Percentiles rank a stretch among this genome's conserved stretches.
These are phyloP conservation scores for Apostichopus parvimensis DNA, from an alignment of 35 echinoderm and acorn worm species.

Conservation along the genomic window DNA sequence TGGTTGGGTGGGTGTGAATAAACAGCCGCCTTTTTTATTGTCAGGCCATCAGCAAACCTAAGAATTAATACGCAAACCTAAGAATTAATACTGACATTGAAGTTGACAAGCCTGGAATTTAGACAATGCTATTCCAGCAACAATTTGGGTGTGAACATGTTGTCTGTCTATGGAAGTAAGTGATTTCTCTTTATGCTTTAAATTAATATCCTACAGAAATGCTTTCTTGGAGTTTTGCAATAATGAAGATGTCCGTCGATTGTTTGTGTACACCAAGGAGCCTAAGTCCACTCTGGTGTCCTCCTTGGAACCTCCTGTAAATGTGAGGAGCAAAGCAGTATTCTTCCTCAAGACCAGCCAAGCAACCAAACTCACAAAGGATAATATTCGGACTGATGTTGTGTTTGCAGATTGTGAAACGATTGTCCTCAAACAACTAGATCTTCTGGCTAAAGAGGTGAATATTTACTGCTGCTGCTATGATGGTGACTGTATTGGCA, in stretches of 20 bases:
- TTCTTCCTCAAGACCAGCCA: slow-evolving; percentile 97
- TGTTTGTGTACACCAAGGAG: slow-evolving; percentile 89
- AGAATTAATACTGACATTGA: too few species aligned
- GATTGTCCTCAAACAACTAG: slow-evolving; percentile 74
- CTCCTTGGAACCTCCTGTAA: slow-evolving; percentile 68
- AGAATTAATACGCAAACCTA: too few species aligned
- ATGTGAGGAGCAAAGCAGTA: slow-evolving; percentile 74
- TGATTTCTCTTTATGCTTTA: neutral
- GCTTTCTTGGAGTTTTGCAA: slow-evolving; percentile 98
- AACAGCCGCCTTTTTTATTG: too few species aligned
- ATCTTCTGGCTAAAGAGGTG: slow-evolving; percentile 91
- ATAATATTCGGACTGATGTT: slow-evolving; percentile 94
- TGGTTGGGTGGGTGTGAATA: too few species aligned
- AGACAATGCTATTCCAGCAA: too few species aligned
- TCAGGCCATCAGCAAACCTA: too few species aligned
- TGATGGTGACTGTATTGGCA: neutral
- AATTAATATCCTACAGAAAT: slow-evolving; percentile 62
- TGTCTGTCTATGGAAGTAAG: neutral
- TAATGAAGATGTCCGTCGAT: slow-evolving; percentile 96
- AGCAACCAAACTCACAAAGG: slow-evolving; percentile 94
- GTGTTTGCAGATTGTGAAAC: slow-evolving; percentile 87
- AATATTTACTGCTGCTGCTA: neutral
- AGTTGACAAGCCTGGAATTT: too few species aligned
- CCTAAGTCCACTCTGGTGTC: slow-evolving; percentile 82
- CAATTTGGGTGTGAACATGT: too few species aligned